Percentiles rank a stretch among this genome's conserved stretches.
Evolutionary conservation across 2,888 invertebrate species (phyloP).

Genomic region (Pristionchus entomophagus): DNA sequence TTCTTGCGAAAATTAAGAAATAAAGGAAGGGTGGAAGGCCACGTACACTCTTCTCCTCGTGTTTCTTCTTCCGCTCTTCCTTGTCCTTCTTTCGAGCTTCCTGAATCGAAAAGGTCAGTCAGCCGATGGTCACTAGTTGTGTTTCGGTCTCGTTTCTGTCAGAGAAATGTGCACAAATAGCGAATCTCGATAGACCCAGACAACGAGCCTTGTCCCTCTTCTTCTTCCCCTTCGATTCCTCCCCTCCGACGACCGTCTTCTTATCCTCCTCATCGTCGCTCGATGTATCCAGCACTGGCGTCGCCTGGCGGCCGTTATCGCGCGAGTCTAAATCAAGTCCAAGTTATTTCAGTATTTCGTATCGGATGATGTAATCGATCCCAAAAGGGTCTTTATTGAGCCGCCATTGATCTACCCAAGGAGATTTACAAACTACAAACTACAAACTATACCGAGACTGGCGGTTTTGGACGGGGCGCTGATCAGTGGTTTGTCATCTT

Average conservation of each 20-base stretch:
- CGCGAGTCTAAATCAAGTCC: background rate
- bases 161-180: no score
- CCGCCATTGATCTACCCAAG: no score
- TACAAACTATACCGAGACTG: background rate
- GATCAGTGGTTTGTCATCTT: conserved; percentile 22
- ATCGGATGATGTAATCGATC: no score
- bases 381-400: no score
- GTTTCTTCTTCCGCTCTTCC: conserved; percentile 7
- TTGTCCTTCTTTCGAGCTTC: background rate
- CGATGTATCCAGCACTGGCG: background rate
- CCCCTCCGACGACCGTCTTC: background rate
- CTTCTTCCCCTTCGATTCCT: background rate
- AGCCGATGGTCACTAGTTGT: no score
- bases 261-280: background rate
- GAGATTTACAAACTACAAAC: no score
- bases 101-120: conserved; percentile 14
- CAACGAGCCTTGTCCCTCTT: background rate
- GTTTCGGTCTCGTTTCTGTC: no score
- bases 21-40: background rate
- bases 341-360: no score
- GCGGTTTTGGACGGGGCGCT: background rate
- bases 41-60: background rate
- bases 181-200: no score
- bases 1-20: background rate
- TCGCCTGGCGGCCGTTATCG: background rate